phyloP scores from a whole-genome alignment of 53 echinoderm and acorn worm genomes.

The Mesocentrotus franciscanus region DNA sequence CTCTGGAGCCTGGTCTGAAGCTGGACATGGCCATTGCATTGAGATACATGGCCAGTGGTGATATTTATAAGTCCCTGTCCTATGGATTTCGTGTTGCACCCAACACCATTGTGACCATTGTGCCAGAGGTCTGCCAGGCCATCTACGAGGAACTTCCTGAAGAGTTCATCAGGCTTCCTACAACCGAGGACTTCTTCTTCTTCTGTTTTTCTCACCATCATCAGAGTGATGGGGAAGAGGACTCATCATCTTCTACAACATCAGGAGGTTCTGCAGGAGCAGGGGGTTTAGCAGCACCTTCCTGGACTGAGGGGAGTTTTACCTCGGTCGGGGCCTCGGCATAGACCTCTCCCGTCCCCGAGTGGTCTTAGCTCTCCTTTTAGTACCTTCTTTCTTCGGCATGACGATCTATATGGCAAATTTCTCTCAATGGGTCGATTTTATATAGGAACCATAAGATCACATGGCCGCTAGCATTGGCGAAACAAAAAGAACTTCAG shows the following conservation, averaged over 20 bases:
- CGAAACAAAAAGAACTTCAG: no score
- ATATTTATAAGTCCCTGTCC: constrained; percentile 20
- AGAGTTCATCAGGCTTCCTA: constrained; percentile 22
- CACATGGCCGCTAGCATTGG: no score
- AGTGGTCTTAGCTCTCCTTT: neutral
- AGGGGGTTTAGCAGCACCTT: constrained; percentile 37
- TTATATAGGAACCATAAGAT: no score
- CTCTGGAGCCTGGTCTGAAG: constrained; percentile 38
- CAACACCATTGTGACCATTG: constrained; percentile 35
- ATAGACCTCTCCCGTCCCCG: neutral
- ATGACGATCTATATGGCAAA: neutral
- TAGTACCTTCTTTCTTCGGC: constrained; percentile 15
- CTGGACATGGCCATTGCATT: constrained; percentile 58
- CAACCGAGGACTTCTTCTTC: constrained; percentile 20
- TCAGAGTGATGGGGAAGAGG: constrained; percentile 40
- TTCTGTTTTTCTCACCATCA: constrained; percentile 1
- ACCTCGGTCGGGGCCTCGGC: neutral
- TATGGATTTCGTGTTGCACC: no score
- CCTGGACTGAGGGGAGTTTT: constrained; percentile 40
- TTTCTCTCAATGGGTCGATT: constrained; percentile 35
- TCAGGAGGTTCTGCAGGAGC: neutral
- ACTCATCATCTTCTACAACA: constrained; percentile 45
- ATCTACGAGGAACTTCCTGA: neutral
- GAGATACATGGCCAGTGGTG: constrained; percentile 45
- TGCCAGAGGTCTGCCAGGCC: constrained; percentile 55